Base-by-base conservation (phyloP, 2,888 invertebrate genomes). In the Drosophila subquinaria region DNA sequence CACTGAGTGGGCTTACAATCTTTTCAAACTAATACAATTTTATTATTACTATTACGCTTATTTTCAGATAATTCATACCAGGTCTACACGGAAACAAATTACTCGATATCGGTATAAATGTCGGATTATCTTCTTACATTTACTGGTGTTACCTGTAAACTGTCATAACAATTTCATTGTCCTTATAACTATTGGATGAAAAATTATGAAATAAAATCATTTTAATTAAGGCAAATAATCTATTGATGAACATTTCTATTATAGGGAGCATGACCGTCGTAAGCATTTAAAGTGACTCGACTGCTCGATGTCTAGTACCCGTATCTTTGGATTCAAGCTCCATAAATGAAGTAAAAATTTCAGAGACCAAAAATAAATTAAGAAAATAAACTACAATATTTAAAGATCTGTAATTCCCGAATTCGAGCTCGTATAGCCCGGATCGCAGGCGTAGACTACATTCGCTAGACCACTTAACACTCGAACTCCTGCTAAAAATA, bases 1-100 rank as follows among this genome's bases (percentile, higher is more conserved):
- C 13, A 36, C 36, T 30, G 27, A 5, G 5, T 27, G 27, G 8
- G n/a, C 13, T 13, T 13, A 36, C 13, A 13, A 36, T 36, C 36
- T 36, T 13, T 13, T 30, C 8, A 8, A 4, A 33, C 10, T 33
- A 30, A 30, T 47, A 8, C 5, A 47, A 9, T 30, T 47, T 15
- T 48, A 30, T 48, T 76, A n/a, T 38, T 38, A n/a, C 6, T 38
- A 6, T n/a, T 38, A 6, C n/a, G 36, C 13, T 38, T 74, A 69
- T 70, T 89, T 91, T 55, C 91, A 92, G 92, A 92, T 75, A 90
- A 89, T 79, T 87, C 91, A 66, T 92, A 91, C 81, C 92, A 91
- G 81, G 86, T 90, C 63, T 92, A 91, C 82, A 87, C 91, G 59
- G 92, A 92, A 87, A 88, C 91, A 80, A 91, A 90, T 83, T 92